A percentile compares a stretch with the other conserved stretches of the same genome.
phyloP scores from a whole-genome alignment of 2,888 invertebrate genomes.

The Trypoxylon attenuatum region DNA sequence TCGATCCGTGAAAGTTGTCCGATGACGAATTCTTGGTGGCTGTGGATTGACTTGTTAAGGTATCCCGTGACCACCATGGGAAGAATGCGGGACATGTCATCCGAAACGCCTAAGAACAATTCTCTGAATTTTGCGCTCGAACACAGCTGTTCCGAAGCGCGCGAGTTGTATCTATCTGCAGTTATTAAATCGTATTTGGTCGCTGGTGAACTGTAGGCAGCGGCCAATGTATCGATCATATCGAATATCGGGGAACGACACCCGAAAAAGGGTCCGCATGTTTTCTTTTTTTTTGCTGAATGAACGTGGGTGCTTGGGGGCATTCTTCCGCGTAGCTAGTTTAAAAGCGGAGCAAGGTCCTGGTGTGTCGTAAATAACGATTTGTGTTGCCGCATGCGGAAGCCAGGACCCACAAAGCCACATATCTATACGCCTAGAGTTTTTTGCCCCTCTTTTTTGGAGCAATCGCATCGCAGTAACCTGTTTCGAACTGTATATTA shows the following conservation, averaged over 20 bases:
- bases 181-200: too few relatives aligned
- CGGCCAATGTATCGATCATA: neutral
- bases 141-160: too few relatives aligned
- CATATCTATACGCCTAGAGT: neutral
- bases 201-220: neutral
- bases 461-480: neutral
- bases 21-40: neutral
- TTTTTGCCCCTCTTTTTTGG: neutral
- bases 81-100: too few relatives aligned
- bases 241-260: neutral
- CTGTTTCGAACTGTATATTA: neutral
- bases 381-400: constrained; percentile 28
- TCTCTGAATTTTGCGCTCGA: too few relatives aligned
- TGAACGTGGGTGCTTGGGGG: constrained; percentile 30
- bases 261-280: neutral
- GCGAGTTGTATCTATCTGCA: too few relatives aligned
- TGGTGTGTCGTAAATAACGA: constrained; percentile 30
- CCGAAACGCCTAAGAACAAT: too few relatives aligned
- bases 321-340: constrained; percentile 42
- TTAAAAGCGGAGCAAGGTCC: constrained; percentile 40
- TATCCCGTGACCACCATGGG: neutral
- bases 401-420: neutral
- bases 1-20: constrained; percentile 6
- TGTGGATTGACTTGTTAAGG: neutral
- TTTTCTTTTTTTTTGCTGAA: constrained; percentile 15